Base-by-base conservation (phyloP, 2,888 invertebrate genomes). In the Taenaris catops region DNA sequence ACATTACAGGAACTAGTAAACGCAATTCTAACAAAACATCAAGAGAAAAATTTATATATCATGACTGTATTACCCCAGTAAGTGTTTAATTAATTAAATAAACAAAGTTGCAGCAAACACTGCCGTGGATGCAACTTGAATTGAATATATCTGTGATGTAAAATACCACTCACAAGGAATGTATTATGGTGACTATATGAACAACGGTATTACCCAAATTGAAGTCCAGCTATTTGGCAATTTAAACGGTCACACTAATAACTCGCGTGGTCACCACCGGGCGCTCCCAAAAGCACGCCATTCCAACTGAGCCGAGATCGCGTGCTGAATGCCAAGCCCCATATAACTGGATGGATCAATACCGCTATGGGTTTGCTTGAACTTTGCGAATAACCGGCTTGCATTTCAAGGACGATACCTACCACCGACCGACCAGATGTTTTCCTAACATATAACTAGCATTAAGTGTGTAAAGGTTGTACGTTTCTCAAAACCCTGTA, bases 261-360 rank as follows among this genome's bases (percentile, higher is more conserved):
- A 37, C 33, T 36, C 36, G 31, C 35, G 40, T 44, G 35, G 35
- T 41, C 33, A 40, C 25, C 34, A 44, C 41, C 34, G 41, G 64
- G 55, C 68, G 62, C 67, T 62, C 65, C 67, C 59, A 54, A 45
- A 51, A 62, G 59, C 60, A 59, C 56, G 53, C 56, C 48, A 31
- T 31, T 9, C 16, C 9, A 21, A 63, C 63, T 59, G 60, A 59
- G 51, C 50, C 47, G 53, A 56, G 60, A 43, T 76, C 63, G 78
- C 80, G 80, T 79, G 80, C 53, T 53, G 40, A 21, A 12, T 49
- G 55, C 53, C 52, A 51, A 44, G 58, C 56, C 29, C 59, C 63
- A 56, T 51, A 46, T 46, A 49, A 54, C 54, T 51, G 48, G 37
- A 37, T 44, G 46, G 57, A 55, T 58, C 58, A 48, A 58, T 57